Percentiles rank a stretch among this genome's conserved stretches.
Evolutionary conservation across 92 coral and sea anemone genomes (phyloP).

Genomic region (Umimayanthus chanpuru): DNA sequence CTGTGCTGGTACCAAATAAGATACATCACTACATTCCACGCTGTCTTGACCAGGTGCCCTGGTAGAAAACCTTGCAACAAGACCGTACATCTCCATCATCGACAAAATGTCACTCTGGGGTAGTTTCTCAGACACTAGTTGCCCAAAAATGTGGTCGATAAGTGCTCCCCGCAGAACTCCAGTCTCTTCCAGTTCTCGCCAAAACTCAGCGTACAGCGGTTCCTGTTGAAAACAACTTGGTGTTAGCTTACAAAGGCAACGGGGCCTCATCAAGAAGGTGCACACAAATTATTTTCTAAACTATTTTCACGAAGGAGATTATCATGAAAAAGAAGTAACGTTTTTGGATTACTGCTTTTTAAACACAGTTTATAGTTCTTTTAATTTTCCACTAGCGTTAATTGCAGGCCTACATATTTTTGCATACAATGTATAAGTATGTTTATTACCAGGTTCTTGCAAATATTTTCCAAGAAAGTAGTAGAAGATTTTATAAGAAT

Average conservation of each 20-base stretch:
- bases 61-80: constrained; percentile 43
- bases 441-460: too few relatives aligned
- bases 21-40: not conserved
- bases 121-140: constrained; percentile 2
- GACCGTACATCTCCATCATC: constrained; percentile 63
- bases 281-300: too few relatives aligned
- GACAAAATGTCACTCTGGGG: constrained; percentile 42
- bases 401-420: too few relatives aligned
- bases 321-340: too few relatives aligned
- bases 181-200: constrained; percentile 53
- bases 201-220: constrained; percentile 45
- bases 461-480: too few relatives aligned
- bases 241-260: not conserved
- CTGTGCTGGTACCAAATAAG: constrained; percentile 63
- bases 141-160: constrained; percentile 44
- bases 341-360: too few relatives aligned
- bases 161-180: constrained; percentile 46
- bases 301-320: not conserved
- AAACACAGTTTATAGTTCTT: too few relatives aligned
- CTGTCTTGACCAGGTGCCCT: not conserved
- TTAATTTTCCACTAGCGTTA: too few relatives aligned
- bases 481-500: too few relatives aligned
- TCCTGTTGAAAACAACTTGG: constrained; percentile 1
- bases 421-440: too few relatives aligned
- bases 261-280: not conserved